phyloP scores from a whole-genome alignment of 2,888 invertebrate species.

The Xanthorhoe spadicearia region DNA sequence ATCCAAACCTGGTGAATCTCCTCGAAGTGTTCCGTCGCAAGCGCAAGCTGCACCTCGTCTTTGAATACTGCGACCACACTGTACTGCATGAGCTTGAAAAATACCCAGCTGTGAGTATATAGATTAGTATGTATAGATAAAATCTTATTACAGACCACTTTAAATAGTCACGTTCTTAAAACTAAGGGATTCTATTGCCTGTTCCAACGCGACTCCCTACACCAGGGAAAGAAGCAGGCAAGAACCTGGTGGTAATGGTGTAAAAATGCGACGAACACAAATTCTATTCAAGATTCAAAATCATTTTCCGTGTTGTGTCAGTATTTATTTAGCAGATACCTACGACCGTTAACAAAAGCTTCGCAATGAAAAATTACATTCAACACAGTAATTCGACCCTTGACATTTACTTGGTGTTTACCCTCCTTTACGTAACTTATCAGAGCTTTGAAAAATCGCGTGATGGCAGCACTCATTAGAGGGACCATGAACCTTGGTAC shows the following conservation, averaged over 20 bases:
- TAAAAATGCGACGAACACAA: not conserved
- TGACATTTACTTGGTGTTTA: slow-evolving; percentile 27
- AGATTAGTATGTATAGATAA: too few species aligned
- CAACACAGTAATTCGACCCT: slow-evolving; percentile 19
- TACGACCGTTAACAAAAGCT: not conserved
- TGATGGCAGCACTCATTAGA: slow-evolving; percentile 39
- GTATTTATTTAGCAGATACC: not conserved
- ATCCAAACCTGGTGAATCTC: slow-evolving; percentile 98
- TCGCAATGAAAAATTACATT: not conserved
- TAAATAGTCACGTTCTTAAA: too few species aligned
- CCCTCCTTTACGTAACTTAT: slow-evolving; percentile 26
- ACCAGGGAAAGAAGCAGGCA: too few species aligned
- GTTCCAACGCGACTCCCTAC: too few species aligned
- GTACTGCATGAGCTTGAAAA: slow-evolving; percentile 98
- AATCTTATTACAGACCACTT: too few species aligned
- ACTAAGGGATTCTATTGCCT: too few species aligned
- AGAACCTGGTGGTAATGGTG: too few species aligned
- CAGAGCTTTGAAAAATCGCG: slow-evolving; percentile 37
- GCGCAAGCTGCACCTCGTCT: slow-evolving; percentile 97
- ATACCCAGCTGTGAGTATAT: slow-evolving; percentile 87
- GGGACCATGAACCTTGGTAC: slow-evolving; percentile 44
- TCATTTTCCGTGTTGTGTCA: not conserved
- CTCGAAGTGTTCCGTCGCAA: slow-evolving; percentile 98
- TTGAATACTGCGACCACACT: slow-evolving; percentile 99
- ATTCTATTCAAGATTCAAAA: not conserved